Evolutionary conservation across 2,888 invertebrate species (phyloP), one percentile per base, ranked within the genome.

Genomic region (Drosophila recens): DNA sequence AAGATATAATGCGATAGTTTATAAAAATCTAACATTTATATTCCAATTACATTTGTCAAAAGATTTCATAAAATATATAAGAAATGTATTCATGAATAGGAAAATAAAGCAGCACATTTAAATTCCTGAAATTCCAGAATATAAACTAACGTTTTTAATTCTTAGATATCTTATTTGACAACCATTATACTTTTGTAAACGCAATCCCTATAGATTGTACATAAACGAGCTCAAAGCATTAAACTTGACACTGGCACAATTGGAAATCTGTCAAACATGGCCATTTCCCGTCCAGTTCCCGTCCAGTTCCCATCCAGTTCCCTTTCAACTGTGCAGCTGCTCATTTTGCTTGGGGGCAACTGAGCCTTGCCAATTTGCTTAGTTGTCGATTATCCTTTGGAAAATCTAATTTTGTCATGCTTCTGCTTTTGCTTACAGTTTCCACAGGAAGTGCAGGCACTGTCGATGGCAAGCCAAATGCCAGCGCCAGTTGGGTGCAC

Each of bases 401-500:
- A 27, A 48, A 58, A 36, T 27, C 30, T 51, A 57, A 57, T 57
- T 64, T 53, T 23, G n/a, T 17, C 40, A 42, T 48, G 54, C 33
- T 59, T 52, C 34, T n/a, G 34, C n/a, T 9, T 15, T 20, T 59
- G n/a, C 43, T 53, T 61, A 36, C 49, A 86, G 86, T 80, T 30
- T 80, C 85, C 10, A 78, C 75, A 10, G 84, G 49, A 52, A 43
- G 17, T 38, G 8, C 65, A 11, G 62, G 49, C 57, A 30, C n/a
- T 33, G 38, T 8, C 27, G 13, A 6, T n/a, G 30, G 30, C 9
- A 65, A 57, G 45, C 45, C 51, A 15, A 67, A 58, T 40, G 34
- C 15, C 13, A 75, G 54, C 67, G 75, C 51, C 57, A 88, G 84
- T 68, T 93, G 93, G 93, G 92, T 92, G 15, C 88, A 92, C 23